These are phyloP conservation scores for Scotopteryx bipunctaria DNA, from an alignment of 2,888 invertebrate species.

Conservation along the genomic window DNA sequence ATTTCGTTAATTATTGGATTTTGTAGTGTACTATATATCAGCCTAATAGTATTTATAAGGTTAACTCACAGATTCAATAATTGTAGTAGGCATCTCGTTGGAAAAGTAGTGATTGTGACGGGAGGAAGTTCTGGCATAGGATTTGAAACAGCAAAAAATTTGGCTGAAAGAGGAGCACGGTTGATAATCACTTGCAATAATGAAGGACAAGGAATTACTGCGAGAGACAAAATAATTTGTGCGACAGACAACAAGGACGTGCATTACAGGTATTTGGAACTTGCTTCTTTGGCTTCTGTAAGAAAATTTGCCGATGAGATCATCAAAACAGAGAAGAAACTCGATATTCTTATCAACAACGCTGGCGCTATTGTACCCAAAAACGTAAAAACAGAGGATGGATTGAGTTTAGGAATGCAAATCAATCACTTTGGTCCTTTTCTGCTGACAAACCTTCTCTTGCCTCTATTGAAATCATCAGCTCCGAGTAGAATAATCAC, in stretches of 20 bases:
- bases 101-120: constrained; percentile 92
- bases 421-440: constrained; percentile 85
- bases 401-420: constrained; percentile 84
- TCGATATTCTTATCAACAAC: constrained; percentile 86
- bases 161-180: constrained; percentile 88
- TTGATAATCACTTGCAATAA: constrained; percentile 92
- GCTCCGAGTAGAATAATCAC: constrained; percentile 68
- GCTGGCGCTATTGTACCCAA: constrained; percentile 77
- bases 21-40: no score
- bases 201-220: constrained; percentile 84
- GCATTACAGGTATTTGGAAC: constrained; percentile 71
- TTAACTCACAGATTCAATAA: no score
- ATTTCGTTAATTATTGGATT: no score
- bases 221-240: constrained; percentile 55
- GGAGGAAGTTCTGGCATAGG: constrained; percentile 93
- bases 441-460: constrained; percentile 84
- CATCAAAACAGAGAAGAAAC: constrained; percentile 70
- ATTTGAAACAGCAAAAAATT: constrained; percentile 87
- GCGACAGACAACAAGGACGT: constrained; percentile 55
- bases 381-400: constrained; percentile 81
- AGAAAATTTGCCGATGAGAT: constrained; percentile 84
- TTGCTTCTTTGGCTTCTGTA: constrained; percentile 80
- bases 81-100: constrained; percentile 86
- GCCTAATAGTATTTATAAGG: no score
- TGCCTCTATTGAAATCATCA: constrained; percentile 68